Evolutionary conservation across 23 tunicate genomes (phyloP).

Genomic region (Clavelina lepadiformis): DNA sequence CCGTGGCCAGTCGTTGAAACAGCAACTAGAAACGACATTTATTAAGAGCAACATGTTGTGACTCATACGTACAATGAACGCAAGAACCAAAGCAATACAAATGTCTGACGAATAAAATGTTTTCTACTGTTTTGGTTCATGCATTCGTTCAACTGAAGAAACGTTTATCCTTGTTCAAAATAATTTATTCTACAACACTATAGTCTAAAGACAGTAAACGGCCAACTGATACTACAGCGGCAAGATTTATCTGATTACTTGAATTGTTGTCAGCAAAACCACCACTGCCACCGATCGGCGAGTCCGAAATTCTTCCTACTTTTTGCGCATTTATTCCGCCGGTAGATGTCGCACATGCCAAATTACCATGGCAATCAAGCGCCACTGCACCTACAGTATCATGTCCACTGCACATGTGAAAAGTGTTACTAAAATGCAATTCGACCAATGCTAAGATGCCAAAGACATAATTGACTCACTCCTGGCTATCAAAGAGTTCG

Average conservation of each 20-base stretch:
- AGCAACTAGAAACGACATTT: slow-evolving; percentile 16
- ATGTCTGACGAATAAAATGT: neutral
- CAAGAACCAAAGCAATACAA: neutral
- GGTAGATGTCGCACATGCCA: slow-evolving; percentile 72
- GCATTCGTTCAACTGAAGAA: too few relatives aligned
- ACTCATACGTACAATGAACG: neutral
- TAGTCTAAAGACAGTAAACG: neutral
- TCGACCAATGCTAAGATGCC: too few relatives aligned
- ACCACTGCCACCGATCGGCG: slow-evolving; percentile 45
- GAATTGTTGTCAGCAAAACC: slow-evolving; percentile 63
- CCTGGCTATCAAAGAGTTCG: slow-evolving; percentile 22
- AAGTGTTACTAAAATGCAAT: too few relatives aligned
- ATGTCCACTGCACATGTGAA: slow-evolving; percentile 54
- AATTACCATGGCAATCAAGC: slow-evolving; percentile 45
- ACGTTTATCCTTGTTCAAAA: too few relatives aligned
- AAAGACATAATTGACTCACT: slow-evolving; percentile 2
- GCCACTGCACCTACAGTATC: slow-evolving; percentile 85
- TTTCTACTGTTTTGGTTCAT: too few relatives aligned
- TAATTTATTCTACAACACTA: neutral
- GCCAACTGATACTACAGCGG: neutral
- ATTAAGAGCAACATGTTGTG: neutral
- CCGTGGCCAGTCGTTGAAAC: slow-evolving; percentile 69
- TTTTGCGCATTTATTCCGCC: slow-evolving; percentile 59
- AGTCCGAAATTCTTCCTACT: slow-evolving; percentile 50
- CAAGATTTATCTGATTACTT: slow-evolving; percentile 15